Conservation (phyloP, 2,888 invertebrate species). For the Glyphotaelius pellucidus region DNA sequence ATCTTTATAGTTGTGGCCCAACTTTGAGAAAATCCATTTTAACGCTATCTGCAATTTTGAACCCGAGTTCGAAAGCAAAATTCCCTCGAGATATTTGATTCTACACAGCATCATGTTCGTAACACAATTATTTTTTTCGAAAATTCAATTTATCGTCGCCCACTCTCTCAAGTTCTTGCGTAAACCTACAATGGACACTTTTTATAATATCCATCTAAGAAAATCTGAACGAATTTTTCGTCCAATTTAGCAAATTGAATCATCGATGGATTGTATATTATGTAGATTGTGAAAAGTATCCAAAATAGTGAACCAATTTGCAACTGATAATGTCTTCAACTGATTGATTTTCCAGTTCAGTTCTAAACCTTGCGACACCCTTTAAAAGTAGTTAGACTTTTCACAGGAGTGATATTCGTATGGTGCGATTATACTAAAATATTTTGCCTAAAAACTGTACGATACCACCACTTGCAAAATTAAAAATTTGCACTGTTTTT, state of each 20-base stretch:
- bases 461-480: background rate
- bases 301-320: background rate
- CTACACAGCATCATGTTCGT: constrained; percentile 16
- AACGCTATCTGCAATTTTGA: background rate
- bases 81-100: background rate
- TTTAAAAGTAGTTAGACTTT: background rate
- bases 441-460: background rate
- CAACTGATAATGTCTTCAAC: background rate
- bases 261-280: background rate
- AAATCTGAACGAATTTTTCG: background rate
- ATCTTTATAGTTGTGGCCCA: constrained; percentile 15
- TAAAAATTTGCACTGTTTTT: background rate
- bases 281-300: background rate
- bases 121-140: background rate
- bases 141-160: background rate
- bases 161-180: background rate
- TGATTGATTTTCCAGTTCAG: background rate
- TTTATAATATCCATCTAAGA: background rate
- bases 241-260: background rate
- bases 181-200: background rate
- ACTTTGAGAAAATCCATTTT: background rate
- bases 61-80: background rate
- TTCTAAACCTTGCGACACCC: background rate
- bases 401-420: background rate
- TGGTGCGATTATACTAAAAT: background rate